Base-by-base conservation (phyloP, 2,113 vertebrate species). In the Podiceps cristatus region DNA sequence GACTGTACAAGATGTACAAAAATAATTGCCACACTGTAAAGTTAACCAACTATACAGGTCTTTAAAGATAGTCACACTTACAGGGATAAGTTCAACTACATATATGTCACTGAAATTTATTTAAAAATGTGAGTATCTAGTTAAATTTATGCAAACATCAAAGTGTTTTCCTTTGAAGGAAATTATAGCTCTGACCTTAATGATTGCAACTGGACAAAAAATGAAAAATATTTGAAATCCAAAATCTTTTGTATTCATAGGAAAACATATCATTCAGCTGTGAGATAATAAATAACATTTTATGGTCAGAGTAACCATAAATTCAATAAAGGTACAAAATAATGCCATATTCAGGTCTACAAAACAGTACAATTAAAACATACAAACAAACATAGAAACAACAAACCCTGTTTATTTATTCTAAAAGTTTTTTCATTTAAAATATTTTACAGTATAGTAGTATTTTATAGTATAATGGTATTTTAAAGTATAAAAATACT, bases 41-140 rank as follows among this genome's bases (percentile, higher is more conserved):
- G 3, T 45, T 66, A 52, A 69, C 8, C 4, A 52, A 69, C 8
- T 3, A 44, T 40, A 37, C 0, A 1, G 5, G 2, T 49, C 37
- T 49, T 44, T 69, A 67, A 80, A 77, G 25, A 60, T 24, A 74
- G 28, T 47, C 17, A 81, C 9, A 18, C 17, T 58, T 63, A 59
- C 19, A 59, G 23, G 13, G 14, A 53, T 55, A 91, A 55, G 59
- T 87, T 55, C 45, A 79, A 45, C 20, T 44, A 59, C 18, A 37
- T 20, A 66, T 40, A 45, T 55, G 33, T 50, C 62, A 88, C 50
- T 74, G 17, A 68, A 47, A 56, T 52, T 79, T 1, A 50, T 63
- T 67, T n/a, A 13, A 52, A 87, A 47, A 52, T 33, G 4, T 2
- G 9, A 35, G 2, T 25, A 42, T 47, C 20, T 50, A 78, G 74